These are phyloP conservation scores for Phataginus tricuspis DNA, from an alignment of 2,797 vertebrate species.

Conservation along the genomic window DNA sequence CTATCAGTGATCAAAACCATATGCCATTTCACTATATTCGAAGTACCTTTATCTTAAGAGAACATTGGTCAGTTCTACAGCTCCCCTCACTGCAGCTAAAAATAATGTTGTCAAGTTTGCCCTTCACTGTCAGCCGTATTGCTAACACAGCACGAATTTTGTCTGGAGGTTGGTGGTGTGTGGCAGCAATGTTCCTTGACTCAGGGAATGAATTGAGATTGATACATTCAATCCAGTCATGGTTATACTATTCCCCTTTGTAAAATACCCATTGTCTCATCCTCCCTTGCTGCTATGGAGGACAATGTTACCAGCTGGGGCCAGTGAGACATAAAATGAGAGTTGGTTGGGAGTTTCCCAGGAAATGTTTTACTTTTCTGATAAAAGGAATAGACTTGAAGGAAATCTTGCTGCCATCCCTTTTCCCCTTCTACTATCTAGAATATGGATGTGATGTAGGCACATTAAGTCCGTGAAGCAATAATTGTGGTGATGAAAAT, in stretches of 20 bases:
- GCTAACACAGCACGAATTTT: background rate
- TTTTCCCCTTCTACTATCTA: background rate
- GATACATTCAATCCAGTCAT: background rate
- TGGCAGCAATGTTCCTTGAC: background rate
- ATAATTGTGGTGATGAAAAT: background rate
- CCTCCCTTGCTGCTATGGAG: background rate
- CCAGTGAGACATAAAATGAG: background rate
- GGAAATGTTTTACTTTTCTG: background rate
- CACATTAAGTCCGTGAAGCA: background rate
- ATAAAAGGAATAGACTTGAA: background rate
- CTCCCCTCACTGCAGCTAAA: background rate
- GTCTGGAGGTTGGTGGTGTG: background rate
- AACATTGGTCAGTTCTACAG: background rate
- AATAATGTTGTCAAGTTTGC: background rate
- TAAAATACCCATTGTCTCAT: background rate
- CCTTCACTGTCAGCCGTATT: background rate
- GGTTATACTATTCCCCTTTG: background rate
- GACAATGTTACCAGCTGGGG: background rate
- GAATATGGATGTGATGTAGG: background rate
- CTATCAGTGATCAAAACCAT: background rate
- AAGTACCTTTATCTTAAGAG: background rate
- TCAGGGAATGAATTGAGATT: background rate
- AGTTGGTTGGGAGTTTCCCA: background rate
- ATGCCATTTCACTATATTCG: background rate
- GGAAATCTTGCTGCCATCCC: background rate